Conservation (phyloP, 2,113 vertebrate genomes). For the Menura novaehollandiae region DNA sequence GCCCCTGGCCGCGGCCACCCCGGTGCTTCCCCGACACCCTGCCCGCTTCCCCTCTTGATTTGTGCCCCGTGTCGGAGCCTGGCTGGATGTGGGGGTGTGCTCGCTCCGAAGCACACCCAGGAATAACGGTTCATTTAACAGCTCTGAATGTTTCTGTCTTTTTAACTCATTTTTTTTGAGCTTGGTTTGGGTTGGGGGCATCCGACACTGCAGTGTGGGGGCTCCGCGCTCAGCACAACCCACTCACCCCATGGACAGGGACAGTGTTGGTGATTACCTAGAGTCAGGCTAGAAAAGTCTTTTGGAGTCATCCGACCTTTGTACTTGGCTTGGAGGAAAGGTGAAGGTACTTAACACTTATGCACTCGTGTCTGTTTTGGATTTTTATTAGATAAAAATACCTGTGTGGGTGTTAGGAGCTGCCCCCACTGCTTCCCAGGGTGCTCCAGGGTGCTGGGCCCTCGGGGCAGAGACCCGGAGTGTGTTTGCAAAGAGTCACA, state of each 20-base stretch:
- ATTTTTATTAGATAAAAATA: constrained; percentile 27
- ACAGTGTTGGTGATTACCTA: neutral
- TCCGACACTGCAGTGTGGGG: accelerated
- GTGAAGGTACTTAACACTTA: constrained; percentile 53
- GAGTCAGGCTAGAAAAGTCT: neutral
- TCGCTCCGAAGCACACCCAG: neutral
- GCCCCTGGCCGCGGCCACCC: neutral
- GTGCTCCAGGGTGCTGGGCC: neutral
- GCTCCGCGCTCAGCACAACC: accelerated
- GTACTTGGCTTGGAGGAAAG: constrained; percentile 38
- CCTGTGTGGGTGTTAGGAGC: neutral
- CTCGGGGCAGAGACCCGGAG: neutral
- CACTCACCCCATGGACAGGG: accelerated
- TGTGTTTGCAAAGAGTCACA: neutral
- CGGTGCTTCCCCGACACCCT: neutral
- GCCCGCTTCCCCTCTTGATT: neutral
- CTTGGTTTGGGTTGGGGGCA: neutral
- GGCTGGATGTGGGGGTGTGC: neutral
- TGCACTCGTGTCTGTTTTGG: neutral
- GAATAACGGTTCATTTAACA: constrained; percentile 39
- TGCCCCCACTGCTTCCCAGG: neutral
- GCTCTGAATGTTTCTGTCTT: neutral
- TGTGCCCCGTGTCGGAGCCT: neutral
- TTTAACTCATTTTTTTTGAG: neutral
- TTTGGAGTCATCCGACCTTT: constrained; percentile 54